phyloP scores from a whole-genome alignment of 92 coral and sea anemone genomes.

The Epizoanthus rinbou region DNA sequence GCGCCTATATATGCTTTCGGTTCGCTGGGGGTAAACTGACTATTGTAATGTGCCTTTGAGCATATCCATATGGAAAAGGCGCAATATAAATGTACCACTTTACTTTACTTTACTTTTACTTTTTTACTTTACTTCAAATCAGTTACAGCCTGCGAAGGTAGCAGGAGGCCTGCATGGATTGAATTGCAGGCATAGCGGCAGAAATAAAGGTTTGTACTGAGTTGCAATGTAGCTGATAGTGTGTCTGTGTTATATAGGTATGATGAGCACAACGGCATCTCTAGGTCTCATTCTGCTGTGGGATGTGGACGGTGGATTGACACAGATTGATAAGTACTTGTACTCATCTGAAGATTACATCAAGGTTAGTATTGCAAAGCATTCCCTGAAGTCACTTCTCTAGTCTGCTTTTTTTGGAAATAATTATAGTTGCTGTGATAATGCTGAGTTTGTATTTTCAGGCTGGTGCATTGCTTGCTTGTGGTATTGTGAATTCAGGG shows the following conservation, averaged over 20 bases:
- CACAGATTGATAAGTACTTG: conserved; percentile 96
- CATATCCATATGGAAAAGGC: too few species aligned
- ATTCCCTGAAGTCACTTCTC: neutral
- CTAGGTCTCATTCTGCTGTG: conserved; percentile 93
- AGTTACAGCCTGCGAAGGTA: too few species aligned
- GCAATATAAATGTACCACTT: too few species aligned
- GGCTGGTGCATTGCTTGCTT: conserved; percentile 97
- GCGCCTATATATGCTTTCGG: too few species aligned
- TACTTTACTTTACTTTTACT: too few species aligned
- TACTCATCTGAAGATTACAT: conserved; percentile 97
- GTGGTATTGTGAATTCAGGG: conserved; percentile 98
- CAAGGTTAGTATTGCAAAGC: conserved; percentile 55
- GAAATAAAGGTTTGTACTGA: too few species aligned
- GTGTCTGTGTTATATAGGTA: conserved; percentile 57
- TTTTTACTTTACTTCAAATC: too few species aligned
- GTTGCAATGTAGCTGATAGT: too few species aligned
- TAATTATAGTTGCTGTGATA: neutral
- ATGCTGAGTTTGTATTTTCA: conserved; percentile 7
- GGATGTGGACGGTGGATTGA: conserved; percentile 98
- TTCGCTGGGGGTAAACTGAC: too few species aligned
- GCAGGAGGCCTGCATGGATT: too few species aligned
- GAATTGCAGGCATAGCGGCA: too few species aligned
- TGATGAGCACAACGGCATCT: conserved; percentile 99
- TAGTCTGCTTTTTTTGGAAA: neutral
- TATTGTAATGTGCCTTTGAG: too few species aligned